Evolutionary conservation across 2,888 invertebrate species (phyloP), one percentile per base, ranked within the genome.

Genomic region (Leucoptera coffeella): DNA sequence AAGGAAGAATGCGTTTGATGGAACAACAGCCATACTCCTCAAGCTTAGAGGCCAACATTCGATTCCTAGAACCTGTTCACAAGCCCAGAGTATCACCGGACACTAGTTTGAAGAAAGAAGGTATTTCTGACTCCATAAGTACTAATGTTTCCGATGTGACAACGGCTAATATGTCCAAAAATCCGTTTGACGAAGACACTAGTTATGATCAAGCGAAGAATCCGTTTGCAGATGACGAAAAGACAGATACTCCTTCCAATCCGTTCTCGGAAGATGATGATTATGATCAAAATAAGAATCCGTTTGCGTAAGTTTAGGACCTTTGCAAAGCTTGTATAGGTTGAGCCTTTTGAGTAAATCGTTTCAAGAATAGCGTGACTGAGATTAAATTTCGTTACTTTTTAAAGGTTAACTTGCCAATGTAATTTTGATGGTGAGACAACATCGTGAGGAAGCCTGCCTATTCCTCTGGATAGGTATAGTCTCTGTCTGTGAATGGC

Each of bases 231-330:
- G 71, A 69, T n/a, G 76, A 73, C 7, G 62, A 50, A 10, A 53
- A 62, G 4, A 36, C 37, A 3, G 47, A 60, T 21, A 73, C 73
- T 23, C 62, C 73, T 2, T 60, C 50, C 11, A 79, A 77, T 41
- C 77, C 80, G 6, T 76, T 78, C 37, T 42, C 32, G 0, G 59
- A 60, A n/a, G 73, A 58, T 2, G 72, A 60, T 24, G 80, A 84
- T 45, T 85, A 85, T 45, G 85, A 87, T 54, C 80, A 78, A 38
- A 83, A 82, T 52, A 62, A 83, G 28, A 86, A 87, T 52, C 86
- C 85, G 2, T 87, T 86, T 48, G 60, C 73, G 35, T 67, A n/a
- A n/a, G n/a, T n/a, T n/a, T n/a, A n/a, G n/a, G n/a, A n/a, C n/a
- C n/a, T n/a, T n/a, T n/a, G n/a, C n/a, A n/a, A n/a, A n/a, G n/a